Evolutionary conservation across 2,888 invertebrate species (phyloP), one percentile per base, ranked within the genome.

Genomic region (Stictocephala bisonia): DNA sequence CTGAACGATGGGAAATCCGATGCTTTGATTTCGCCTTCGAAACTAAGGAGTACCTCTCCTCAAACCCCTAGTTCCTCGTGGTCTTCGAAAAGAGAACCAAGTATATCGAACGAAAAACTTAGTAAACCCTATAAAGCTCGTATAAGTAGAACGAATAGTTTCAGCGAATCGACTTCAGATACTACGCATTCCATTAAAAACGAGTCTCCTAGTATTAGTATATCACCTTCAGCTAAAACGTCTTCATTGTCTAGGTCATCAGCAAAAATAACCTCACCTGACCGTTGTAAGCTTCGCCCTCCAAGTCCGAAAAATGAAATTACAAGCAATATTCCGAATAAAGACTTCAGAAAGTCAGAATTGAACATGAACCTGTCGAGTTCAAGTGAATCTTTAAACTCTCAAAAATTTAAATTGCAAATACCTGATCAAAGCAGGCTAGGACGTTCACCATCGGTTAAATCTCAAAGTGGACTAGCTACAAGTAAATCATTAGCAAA

Each of bases 241-340:
- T 20, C 44, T 26, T 71, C 75, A 9, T 41, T 67, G 24, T 71
- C 35, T 15, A 76, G 69, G 26, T 64, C 53, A 13, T 44, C 70
- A n/a, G 29, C 70, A 2, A 73, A 73, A 51, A 51, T 73, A 0
- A 64, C 69, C 2, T 73, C 73, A 15, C 73, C 72, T 2, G 64
- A 64, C 50, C 41, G 70, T 56, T 60, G 24, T 50, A 74, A 86
- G 76, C 79, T 87, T 77, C 87, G 87, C 50, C 87, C 87, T 1
- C 86, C 85, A 79, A 84, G 85, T 58, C 87, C 87, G 20, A 87
- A 87, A 80, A 15, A 81, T 18, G 87, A 87, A 71, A 67, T 74
- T 2, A 27, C 66, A 2, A 73, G 75, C 41, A 73, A 66, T 44
- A 18, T 74, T 20, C 51, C 71, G 2, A 78, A 78, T 60, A 78